A percentile compares a stretch with the other conserved stretches of the same genome.
Conservation (phyloP, 2,113 vertebrate species). For the Cinclus cinclus region DNA sequence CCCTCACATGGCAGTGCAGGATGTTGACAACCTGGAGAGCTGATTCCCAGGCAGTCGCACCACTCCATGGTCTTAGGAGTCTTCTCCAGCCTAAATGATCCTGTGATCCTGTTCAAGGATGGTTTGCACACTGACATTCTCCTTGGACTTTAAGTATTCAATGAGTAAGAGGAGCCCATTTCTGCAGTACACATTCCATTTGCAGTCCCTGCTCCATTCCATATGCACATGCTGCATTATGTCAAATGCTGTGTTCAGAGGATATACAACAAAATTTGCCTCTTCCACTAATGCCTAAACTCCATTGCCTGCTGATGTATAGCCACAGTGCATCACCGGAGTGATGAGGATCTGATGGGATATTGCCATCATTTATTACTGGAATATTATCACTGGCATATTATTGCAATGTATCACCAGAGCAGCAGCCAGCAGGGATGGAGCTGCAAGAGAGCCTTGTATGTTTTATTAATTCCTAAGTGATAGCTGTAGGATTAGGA, state of each 20-base stretch:
- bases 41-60: not conserved
- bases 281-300: slow-evolving; percentile 25
- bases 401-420: slow-evolving; percentile 65
- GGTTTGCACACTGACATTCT: not conserved
- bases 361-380: slow-evolving; percentile 67
- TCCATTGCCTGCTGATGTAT: slow-evolving; percentile 48
- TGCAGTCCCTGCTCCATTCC: not conserved
- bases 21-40: not conserved
- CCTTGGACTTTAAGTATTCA: not conserved
- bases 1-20: not conserved
- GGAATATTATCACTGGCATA: slow-evolving; percentile 62
- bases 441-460: not conserved
- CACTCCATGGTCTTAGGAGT: not conserved
- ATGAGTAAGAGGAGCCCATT: not conserved
- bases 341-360: slow-evolving; percentile 44
- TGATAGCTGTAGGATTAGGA: not conserved
- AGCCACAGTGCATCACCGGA: not conserved
- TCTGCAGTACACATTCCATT: not conserved
- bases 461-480: slow-evolving; percentile 49
- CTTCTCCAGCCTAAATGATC: not conserved
- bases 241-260: not conserved
- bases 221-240: not conserved
- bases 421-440: slow-evolving; percentile 50
- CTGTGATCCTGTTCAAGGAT: not conserved
- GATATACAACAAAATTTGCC: not conserved